Base-by-base conservation (phyloP, 1,140 invertebrate species). In the Schlechtendalia chinensis region DNA sequence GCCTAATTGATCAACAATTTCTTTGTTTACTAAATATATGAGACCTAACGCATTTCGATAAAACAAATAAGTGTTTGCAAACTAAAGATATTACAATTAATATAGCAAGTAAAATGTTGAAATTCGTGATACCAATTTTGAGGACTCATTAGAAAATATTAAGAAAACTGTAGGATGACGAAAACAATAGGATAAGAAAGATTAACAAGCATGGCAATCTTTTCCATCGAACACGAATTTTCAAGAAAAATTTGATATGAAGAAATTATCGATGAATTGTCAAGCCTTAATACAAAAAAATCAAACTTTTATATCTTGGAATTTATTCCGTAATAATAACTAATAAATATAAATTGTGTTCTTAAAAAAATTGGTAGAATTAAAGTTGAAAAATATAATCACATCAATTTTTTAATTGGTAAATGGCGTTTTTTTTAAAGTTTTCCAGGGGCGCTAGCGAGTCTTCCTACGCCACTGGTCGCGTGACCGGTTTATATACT, bases 21-120 rank as follows among this genome's bases (percentile, higher is more conserved):
- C 67, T 71, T 0, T 71, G 45, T 19, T 71, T 53, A 53, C 67
- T 71, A 50, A 71, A 71, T 50, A 71, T 71, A 71, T 71, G n/a
- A 22, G 1, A 50, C 50, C n/a, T 67, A 39, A 67, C 22, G 39
- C 45, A 71, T 50, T 24, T 71, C 17, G 45, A 71, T 71, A 71
- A 71, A 71, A 71, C 12, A 50, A 50, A 71, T 53, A 71, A 71
- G 45, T 27, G n/a, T 50, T 50, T 71, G 19, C 45, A 71, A 50
- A 53, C 22, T 14, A 53, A 24, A 71, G 19, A 50, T 71, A 47
- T 29, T 27, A 53, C 17, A 27, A 71, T 71, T 50, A 8, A 71
- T 71, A 50, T 17, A 47, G 45, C 67, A 22, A 71, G 67, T 71
- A 50, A 50, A 71, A 50, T 50, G 32, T 69, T 71, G 24, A 71